phyloP scores from a whole-genome alignment of 2,888 invertebrate genomes.

The Julus scanicus region DNA sequence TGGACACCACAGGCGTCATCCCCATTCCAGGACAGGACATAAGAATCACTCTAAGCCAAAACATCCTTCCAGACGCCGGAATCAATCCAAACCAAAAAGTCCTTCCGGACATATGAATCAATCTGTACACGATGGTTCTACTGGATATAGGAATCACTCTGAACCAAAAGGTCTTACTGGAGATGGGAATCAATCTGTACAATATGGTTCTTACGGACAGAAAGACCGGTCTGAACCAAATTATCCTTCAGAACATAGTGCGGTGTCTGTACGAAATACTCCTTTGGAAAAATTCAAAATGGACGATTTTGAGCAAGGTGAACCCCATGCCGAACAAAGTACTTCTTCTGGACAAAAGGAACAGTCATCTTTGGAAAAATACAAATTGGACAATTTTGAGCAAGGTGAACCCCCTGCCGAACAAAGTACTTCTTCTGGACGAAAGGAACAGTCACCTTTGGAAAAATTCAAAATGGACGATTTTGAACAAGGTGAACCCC shows the following conservation, averaged over 20 bases:
- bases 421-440: too few relatives aligned
- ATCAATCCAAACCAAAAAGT: too few relatives aligned
- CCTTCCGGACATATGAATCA: too few relatives aligned
- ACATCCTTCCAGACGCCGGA: too few relatives aligned
- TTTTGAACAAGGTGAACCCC: constrained; percentile 41
- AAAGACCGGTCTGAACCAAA: background rate
- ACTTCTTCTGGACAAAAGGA: background rate
- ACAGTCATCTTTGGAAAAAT: constrained; percentile 43
- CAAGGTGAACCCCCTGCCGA: background rate
- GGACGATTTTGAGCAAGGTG: constrained; percentile 44
- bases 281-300: background rate
- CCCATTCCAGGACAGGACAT: background rate
- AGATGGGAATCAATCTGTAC: background rate
- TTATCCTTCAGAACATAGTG: background rate
- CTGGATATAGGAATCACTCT: background rate
- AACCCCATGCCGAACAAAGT: background rate
- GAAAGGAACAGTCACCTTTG: background rate
- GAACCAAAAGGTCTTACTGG: background rate
- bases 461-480: constrained; percentile 23
- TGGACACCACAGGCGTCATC: background rate
- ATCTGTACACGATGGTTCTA: background rate
- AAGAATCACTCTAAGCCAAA: background rate
- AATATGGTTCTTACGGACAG: background rate
- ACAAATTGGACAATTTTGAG: background rate
- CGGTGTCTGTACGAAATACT: background rate